These are phyloP conservation scores for Seira ritae DNA, from an alignment of 2,888 invertebrate species.

Conservation along the genomic window DNA sequence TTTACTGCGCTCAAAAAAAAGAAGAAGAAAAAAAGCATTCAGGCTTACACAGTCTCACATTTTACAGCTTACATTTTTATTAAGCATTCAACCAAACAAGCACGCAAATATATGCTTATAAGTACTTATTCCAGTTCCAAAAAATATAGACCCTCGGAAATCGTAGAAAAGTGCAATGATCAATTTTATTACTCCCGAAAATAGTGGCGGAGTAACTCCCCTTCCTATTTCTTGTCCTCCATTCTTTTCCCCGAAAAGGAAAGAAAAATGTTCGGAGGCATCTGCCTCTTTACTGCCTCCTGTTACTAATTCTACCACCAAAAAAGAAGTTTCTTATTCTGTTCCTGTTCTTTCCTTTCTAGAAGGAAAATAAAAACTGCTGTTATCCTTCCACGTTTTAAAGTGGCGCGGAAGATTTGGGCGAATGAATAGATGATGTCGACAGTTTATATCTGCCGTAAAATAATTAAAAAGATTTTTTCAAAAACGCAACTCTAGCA, in stretches of 20 bases:
- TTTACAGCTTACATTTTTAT: background rate
- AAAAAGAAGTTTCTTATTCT: background rate
- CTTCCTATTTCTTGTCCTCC: background rate
- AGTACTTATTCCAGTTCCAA: no score
- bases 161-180: background rate
- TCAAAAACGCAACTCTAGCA: no score
- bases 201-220: background rate
- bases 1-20: no score
- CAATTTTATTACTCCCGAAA: background rate
- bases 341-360: background rate
- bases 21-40: no score
- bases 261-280: constrained; percentile 44
- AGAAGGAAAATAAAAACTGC: background rate
- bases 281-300: constrained; percentile 36
- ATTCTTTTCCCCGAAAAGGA: constrained; percentile 34
- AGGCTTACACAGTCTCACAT: no score
- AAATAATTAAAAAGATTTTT: no score
- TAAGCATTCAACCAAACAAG: background rate
- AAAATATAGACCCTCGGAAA: background rate
- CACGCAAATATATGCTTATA: no score
- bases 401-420: background rate
- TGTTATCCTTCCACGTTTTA: background rate
- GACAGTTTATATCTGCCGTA: no score
- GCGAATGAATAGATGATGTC: no score
- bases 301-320: background rate